phyloP scores from a whole-genome alignment of 2,888 invertebrate species.

The Nymphalis c-album region DNA sequence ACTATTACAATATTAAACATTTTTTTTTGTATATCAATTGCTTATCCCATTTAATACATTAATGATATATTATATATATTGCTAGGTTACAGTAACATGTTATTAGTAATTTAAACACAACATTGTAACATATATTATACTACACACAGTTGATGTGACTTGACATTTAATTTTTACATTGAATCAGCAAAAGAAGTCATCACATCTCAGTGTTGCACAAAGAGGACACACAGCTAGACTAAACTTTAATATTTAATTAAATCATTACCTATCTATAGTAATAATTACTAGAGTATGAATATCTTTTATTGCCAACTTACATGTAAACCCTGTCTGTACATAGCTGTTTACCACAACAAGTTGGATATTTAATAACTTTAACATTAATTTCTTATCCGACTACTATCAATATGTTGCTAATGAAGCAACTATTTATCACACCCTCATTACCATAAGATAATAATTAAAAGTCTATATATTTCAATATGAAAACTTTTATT shows the following conservation, averaged over 20 bases:
- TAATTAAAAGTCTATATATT: conserved; percentile 41
- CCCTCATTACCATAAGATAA: not conserved
- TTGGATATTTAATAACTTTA: not conserved
- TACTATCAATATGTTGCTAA: not conserved
- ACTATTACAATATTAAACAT: conserved; percentile 19
- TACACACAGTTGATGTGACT: not conserved
- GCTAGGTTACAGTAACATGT: not conserved
- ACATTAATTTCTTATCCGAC: not conserved
- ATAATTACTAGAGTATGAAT: too few species aligned
- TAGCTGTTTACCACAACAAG: not conserved
- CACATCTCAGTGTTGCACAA: too few species aligned
- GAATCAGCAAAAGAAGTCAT: not conserved
- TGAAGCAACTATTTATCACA: not conserved
- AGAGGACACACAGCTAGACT: too few species aligned
- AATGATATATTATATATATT: not conserved
- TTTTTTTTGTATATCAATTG: not conserved
- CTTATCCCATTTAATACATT: conserved; percentile 1
- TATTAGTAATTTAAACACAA: not conserved
- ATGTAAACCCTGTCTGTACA: not conserved
- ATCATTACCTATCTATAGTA: too few species aligned
- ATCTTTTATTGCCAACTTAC: not conserved
- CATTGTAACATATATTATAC: not conserved
- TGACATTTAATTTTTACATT: not conserved
- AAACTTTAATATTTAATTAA: too few species aligned
- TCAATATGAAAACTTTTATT: conserved; percentile 59